phyloP scores from a whole-genome alignment of 2,113 vertebrate species.

The Muntiacus reevesi region DNA sequence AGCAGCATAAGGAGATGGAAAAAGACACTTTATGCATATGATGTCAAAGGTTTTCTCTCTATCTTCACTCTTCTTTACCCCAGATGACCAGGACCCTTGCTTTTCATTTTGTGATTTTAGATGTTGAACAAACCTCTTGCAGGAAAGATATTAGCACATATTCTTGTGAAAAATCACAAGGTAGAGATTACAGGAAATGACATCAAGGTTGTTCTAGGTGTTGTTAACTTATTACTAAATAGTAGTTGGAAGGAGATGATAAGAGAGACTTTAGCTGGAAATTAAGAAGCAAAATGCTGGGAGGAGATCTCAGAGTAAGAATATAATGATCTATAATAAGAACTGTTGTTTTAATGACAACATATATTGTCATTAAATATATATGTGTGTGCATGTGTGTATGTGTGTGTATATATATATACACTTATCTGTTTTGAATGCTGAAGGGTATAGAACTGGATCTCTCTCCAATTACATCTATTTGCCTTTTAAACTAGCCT shows the following conservation, averaged over 20 bases:
- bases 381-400: neutral
- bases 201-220: slow-evolving; percentile 21
- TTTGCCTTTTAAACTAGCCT: slow-evolving; percentile 33
- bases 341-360: slow-evolving; percentile 4
- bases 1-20: neutral
- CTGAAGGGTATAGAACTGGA: neutral
- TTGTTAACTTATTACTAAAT: slow-evolving; percentile 45
- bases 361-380: neutral
- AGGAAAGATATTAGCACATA: neutral
- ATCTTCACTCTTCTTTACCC: neutral
- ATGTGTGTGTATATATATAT: rapidly evolving
- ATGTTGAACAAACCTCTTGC: neutral
- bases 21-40: neutral
- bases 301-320: slow-evolving; percentile 42
- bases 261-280: slow-evolving; percentile 12
- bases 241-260: slow-evolving; percentile 18
- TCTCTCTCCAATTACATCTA: slow-evolving; percentile 38
- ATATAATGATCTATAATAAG: neutral
- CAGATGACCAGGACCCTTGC: neutral
- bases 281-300: slow-evolving; percentile 53
- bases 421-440: neutral
- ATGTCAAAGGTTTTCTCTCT: neutral
- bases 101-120: slow-evolving; percentile 8
- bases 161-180: slow-evolving; percentile 23
- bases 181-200: slow-evolving; percentile 10